phyloP scores from a whole-genome alignment of 2,113 vertebrate genomes.

The Alethe castanea region DNA sequence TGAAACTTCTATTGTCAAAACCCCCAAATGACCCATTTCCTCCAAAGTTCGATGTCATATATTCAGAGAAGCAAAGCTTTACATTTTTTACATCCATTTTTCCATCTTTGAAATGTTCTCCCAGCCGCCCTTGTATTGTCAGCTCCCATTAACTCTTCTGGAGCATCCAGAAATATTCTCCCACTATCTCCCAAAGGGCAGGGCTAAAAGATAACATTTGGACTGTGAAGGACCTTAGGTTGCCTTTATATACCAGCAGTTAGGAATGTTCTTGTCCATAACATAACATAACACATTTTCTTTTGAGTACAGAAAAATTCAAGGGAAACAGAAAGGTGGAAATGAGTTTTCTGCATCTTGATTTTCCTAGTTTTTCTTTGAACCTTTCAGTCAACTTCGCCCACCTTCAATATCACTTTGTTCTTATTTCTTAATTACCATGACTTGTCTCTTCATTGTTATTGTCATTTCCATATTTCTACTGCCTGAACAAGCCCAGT shows the following conservation, averaged over 20 bases:
- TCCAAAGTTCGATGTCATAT: neutral
- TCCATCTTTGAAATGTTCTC: neutral
- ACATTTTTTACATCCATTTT: neutral
- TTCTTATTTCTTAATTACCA: conserved; percentile 44
- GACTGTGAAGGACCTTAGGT: neutral
- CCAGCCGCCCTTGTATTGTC: neutral
- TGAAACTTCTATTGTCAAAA: neutral
- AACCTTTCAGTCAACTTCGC: conserved; percentile 37
- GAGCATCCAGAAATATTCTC: neutral
- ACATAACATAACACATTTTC: neutral
- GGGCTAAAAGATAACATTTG: neutral
- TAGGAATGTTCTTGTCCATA: neutral
- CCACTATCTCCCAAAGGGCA: neutral
- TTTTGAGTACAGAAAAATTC: neutral
- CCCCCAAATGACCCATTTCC: neutral
- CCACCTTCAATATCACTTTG: neutral
- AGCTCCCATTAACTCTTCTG: neutral
- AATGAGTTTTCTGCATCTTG: neutral
- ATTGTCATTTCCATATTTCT: conserved; percentile 6
- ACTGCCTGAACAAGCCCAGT: conserved; percentile 4
- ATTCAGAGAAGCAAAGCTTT: neutral
- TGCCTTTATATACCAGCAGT: neutral
- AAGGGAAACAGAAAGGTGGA: neutral
- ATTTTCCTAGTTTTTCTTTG: neutral
- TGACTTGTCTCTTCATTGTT: conserved; percentile 31